Evolutionary conservation across 2,113 vertebrate species (phyloP).

Genomic region (Lepus americanus): DNA sequence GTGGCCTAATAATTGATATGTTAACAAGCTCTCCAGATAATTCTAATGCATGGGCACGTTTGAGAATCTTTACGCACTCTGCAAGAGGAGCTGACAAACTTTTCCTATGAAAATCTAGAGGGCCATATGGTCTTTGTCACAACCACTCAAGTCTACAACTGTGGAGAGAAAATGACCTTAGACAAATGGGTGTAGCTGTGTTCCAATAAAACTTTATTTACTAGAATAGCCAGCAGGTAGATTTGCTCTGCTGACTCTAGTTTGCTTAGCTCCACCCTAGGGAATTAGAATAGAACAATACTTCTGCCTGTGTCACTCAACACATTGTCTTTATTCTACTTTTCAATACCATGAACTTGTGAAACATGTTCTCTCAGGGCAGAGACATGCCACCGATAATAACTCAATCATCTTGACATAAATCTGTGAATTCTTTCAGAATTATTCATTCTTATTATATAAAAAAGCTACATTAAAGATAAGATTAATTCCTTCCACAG

Average conservation of each 20-base stretch:
- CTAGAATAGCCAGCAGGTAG: neutral
- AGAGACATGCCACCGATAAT: neutral
- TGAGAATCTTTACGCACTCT: neutral
- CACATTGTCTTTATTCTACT: neutral
- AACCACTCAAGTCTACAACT: neutral
- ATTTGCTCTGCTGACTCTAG: neutral
- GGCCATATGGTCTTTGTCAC: neutral
- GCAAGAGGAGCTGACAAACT: neutral
- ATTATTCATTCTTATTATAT: slow-evolving; percentile 22
- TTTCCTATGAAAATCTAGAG: neutral
- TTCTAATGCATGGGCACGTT: neutral
- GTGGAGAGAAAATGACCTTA: neutral
- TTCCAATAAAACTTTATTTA: neutral
- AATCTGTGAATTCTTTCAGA: neutral
- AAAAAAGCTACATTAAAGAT: slow-evolving; percentile 15
- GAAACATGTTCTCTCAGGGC: neutral
- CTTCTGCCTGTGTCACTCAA: neutral
- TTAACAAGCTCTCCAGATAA: neutral
- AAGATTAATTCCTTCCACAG: neutral
- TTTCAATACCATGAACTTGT: neutral
- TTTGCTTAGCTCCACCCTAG: neutral
- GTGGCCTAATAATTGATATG: neutral
- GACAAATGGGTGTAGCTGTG: neutral
- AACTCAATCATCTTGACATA: slow-evolving; percentile 27
- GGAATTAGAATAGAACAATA: neutral